A percentile compares a stretch with the other conserved stretches of the same genome.
Conservation (phyloP, 2,797 vertebrate genomes). For the Diplodus puntazzo region DNA sequence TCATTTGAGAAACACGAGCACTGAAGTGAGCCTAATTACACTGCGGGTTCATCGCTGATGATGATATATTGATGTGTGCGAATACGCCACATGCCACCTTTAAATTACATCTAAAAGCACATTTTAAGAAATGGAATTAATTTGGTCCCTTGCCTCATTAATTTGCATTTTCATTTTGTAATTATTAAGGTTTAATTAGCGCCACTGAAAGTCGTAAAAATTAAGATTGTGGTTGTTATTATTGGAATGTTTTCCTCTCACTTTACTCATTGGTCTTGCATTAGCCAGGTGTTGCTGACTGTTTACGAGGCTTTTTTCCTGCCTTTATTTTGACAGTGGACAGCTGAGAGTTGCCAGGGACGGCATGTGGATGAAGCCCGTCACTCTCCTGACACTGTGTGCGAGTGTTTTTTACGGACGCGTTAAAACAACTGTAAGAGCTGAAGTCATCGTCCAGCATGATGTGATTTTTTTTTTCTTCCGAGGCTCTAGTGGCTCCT, state of each 20-base stretch:
- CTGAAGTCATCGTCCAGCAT: not conserved
- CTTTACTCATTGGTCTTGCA: not conserved
- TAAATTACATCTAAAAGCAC: not conserved
- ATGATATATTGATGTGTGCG: not conserved
- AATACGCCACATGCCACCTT: not conserved
- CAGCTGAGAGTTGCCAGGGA: not conserved
- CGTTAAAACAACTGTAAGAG: conserved; percentile 14
- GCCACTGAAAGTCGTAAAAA: not conserved
- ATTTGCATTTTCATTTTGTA: not conserved
- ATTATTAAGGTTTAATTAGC: not conserved
- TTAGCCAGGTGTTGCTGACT: not conserved
- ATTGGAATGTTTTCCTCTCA: not conserved
- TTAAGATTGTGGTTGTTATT: not conserved
- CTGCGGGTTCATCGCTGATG: not conserved
- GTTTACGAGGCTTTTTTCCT: not conserved
- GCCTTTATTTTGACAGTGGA: not conserved
- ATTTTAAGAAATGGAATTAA: not conserved
- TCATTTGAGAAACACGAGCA: not conserved
- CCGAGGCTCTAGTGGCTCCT: conserved; percentile 21
- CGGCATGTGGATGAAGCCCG: not conserved
- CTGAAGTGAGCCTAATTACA: not conserved
- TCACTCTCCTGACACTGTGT: not conserved
- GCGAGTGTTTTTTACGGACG: not conserved
- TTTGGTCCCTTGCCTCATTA: not conserved
- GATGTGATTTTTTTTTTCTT: not conserved